phyloP scores from a whole-genome alignment of 2,888 invertebrate genomes.

The Thysanoteuthis rhombus region DNA sequence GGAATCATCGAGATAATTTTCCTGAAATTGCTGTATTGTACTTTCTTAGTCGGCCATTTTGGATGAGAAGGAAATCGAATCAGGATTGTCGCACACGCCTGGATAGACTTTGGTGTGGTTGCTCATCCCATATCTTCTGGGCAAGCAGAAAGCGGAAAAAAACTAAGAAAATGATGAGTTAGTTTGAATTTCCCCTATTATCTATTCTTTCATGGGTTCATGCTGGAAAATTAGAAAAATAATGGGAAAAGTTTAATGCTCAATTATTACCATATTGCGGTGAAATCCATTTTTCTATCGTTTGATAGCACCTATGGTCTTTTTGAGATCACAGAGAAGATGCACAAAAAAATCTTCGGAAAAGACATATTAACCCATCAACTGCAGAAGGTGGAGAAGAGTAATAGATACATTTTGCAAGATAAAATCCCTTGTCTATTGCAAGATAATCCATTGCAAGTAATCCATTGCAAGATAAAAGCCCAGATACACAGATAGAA shows the following conservation, averaged over 20 bases:
- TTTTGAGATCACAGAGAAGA: background rate
- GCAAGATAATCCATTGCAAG: no score
- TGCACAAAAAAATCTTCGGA: no score
- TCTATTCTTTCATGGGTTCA: background rate
- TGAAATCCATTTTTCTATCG: background rate
- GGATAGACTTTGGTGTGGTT: background rate
- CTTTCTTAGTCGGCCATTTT: background rate
- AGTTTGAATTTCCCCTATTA: background rate
- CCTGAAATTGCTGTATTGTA: background rate
- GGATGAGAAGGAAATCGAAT: background rate
- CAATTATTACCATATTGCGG: background rate
- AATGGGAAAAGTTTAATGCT: background rate
- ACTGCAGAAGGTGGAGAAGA: no score
- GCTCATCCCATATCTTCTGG: background rate
- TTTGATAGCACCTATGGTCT: background rate
- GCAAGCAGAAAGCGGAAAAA: background rate
- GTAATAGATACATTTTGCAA: no score
- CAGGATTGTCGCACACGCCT: background rate
- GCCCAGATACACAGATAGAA: no score
- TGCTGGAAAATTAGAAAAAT: background rate
- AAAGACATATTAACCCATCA: no score
- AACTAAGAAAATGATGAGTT: background rate
- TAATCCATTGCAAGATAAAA: no score
- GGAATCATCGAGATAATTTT: background rate
- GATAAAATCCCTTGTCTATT: no score